Evolutionary conservation across 2,113 vertebrate genomes (phyloP), one percentile per base, ranked within the genome.

Genomic region (Tinamus guttatus): DNA sequence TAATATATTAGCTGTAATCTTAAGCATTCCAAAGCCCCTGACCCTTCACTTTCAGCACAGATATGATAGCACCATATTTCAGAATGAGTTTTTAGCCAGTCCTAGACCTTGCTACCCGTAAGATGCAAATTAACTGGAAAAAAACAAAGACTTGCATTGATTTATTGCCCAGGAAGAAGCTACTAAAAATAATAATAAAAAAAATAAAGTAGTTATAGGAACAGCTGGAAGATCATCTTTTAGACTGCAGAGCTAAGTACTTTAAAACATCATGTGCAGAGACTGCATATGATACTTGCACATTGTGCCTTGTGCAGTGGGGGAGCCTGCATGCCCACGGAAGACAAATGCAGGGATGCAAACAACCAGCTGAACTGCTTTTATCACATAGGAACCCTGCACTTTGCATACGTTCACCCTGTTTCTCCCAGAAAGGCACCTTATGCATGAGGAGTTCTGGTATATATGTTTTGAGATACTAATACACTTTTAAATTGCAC

Each of bases 1-100:
- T 96, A 90, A 94, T 76, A 41, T 17, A 81, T 27, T 69, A 87
- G 19, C 58, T 94, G 67, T 82, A 85, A 93, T 81, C 74, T 90
- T 89, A 92, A 84, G 58, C 59, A 93, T 24, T 71, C 13, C 24
- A 69, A 65, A 73, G n/a, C 67, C 92, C 93, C 89, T 95, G 89
- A 92, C 86, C 92, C n/a, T 90, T 87, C 49, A 19, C n/a, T 22
- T 90, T 51, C 70, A 69, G 54, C 54, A 62, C 51, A 83, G 64
- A 59, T 36, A 71, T 93, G 5, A 25, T 47, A 89, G 47, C 73
- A 60, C 34, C 21, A 1, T 52, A 84, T 65, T 87, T 89, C 65
- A 76, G 40, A 93, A 79, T 78, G 27, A 75, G 43, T 86, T 79
- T 59, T 82, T 52, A 64, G 13, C 28, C 34, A 79, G 62, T 73